These are phyloP conservation scores for Timema podura DNA, from an alignment of 2,888 invertebrate genomes.

Conservation along the genomic window DNA sequence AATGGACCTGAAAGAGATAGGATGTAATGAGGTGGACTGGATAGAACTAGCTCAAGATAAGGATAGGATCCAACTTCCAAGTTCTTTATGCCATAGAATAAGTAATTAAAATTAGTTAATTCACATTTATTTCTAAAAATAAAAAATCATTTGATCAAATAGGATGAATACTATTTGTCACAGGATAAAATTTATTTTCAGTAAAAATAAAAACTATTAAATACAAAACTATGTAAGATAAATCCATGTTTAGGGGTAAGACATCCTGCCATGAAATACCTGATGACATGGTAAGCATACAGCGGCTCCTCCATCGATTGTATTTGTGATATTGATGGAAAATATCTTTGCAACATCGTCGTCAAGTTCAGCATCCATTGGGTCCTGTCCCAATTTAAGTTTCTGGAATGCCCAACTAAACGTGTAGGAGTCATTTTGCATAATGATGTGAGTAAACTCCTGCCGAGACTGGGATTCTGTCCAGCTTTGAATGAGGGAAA, in stretches of 20 bases:
- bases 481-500: constrained; percentile 46
- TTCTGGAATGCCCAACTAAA: constrained; percentile 51
- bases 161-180: too few species aligned
- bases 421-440: constrained; percentile 43
- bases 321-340: constrained; percentile 52
- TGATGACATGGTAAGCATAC: constrained; percentile 49
- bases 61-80: too few species aligned
- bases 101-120: too few species aligned
- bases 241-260: background rate
- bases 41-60: too few species aligned
- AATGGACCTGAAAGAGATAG: too few species aligned
- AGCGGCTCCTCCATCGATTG: constrained; percentile 52
- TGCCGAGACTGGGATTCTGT: constrained; percentile 41
- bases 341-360: constrained; percentile 49
- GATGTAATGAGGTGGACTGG: too few species aligned
- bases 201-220: background rate
- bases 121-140: too few species aligned
- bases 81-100: too few species aligned
- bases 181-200: background rate
- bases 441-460: constrained; percentile 42
- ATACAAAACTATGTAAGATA: background rate
- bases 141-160: too few species aligned
- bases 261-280: constrained; percentile 30
- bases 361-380: constrained; percentile 29
- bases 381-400: constrained; percentile 34